These are phyloP conservation scores for Chionoecetes opilio DNA, from an alignment of 1,140 invertebrate species.

Conservation along the genomic window DNA sequence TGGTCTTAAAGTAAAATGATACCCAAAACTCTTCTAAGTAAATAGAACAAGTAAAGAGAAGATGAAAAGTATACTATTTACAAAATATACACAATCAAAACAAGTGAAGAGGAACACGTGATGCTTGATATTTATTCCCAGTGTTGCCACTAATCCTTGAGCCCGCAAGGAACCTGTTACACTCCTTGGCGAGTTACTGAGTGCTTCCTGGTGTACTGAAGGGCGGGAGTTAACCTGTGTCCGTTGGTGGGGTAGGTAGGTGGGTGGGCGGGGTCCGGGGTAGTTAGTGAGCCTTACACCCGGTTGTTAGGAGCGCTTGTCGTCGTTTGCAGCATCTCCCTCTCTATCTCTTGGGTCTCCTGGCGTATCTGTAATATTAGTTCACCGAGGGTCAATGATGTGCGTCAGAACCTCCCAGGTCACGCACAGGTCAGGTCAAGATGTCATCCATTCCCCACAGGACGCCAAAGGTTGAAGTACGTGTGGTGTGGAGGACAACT, in stretches of 20 bases:
- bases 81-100: neutral
- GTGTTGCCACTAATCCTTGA: neutral
- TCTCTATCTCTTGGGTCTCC: slow-evolving; percentile 55
- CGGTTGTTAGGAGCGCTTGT: slow-evolving; percentile 58
- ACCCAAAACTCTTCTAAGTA: too few species aligned
- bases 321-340: neutral
- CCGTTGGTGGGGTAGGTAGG: too few species aligned
- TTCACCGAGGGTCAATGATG: slow-evolving; percentile 48
- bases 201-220: slow-evolving; percentile 38
- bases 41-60: too few species aligned
- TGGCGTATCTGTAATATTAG: slow-evolving; percentile 74
- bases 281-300: slow-evolving; percentile 60
- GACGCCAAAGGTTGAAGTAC: neutral
- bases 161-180: neutral
- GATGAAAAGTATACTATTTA: slow-evolving; percentile 34
- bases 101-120: neutral
- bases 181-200: neutral
- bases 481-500: neutral
- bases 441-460: neutral
- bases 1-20: too few species aligned
- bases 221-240: slow-evolving; percentile 57
- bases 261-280: slow-evolving; percentile 15
- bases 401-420: neutral
- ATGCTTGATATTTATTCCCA: neutral
- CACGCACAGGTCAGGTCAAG: neutral